Conservation (phyloP, 2,797 vertebrate species). For the Mallotus villosus region DNA sequence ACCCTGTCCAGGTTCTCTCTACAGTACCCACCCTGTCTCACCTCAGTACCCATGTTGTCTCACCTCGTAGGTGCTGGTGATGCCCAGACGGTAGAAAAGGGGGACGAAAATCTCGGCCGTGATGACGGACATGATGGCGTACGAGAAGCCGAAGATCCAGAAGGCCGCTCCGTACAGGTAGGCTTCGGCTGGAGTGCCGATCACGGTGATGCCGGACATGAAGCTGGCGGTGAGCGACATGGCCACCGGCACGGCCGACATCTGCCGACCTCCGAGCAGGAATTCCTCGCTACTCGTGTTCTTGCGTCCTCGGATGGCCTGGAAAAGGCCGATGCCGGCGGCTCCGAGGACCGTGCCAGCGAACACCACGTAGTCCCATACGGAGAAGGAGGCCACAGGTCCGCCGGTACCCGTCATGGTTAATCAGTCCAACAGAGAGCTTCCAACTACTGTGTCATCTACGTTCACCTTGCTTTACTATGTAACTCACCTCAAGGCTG, state of each 20-base stretch:
- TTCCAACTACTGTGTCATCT: background rate
- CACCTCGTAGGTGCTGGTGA: conserved; percentile 84
- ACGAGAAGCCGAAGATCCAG: conserved; percentile 76
- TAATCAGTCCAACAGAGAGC: conserved; percentile 4
- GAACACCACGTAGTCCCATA: conserved; percentile 85
- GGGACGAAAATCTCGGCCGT: conserved; percentile 81
- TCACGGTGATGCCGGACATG: conserved; percentile 85
- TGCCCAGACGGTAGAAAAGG: conserved; percentile 76
- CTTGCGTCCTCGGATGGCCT: conserved; percentile 72
- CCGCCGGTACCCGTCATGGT: conserved; percentile 73
- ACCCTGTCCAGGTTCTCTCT: no score
- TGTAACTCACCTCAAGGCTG: conserved; percentile 2
- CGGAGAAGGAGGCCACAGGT: conserved; percentile 69
- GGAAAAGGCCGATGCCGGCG: conserved; percentile 75
- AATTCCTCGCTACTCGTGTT: conserved; percentile 71
- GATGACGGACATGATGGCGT: conserved; percentile 74
- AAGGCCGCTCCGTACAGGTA: conserved; percentile 73
- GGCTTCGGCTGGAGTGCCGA: conserved; percentile 78
- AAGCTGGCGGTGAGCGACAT: conserved; percentile 84
- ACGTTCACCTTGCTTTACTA: conserved; percentile 10
- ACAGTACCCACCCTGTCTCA: no score
- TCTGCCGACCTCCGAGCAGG: conserved; percentile 76
- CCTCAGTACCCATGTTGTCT: conserved; percentile 23
- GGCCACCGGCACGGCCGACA: conserved; percentile 80
- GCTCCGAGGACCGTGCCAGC: conserved; percentile 65